These are phyloP conservation scores for Neotoxoptera formosana DNA, from an alignment of 1,140 invertebrate species.

Conservation along the genomic window DNA sequence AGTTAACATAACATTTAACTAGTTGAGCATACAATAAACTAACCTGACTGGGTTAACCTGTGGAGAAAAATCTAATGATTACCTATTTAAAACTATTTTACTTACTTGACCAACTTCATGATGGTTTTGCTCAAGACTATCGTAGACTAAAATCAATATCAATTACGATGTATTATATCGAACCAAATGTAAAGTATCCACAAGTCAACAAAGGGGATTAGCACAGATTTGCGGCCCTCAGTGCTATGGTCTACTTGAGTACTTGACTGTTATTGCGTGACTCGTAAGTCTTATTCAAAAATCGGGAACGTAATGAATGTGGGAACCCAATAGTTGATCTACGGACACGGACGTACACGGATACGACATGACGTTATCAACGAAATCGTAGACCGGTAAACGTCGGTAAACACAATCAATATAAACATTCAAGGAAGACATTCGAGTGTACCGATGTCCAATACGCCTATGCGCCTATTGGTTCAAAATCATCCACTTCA, in stretches of 20 bases:
- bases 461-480: too few relatives aligned
- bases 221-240: not conserved
- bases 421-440: not conserved
- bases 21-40: not conserved
- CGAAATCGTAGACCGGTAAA: not conserved
- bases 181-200: not conserved
- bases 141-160: not conserved
- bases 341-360: not conserved
- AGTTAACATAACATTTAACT: not conserved
- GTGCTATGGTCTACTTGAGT: too few relatives aligned
- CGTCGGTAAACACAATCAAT: not conserved
- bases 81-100: not conserved
- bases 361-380: not conserved
- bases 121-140: not conserved
- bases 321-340: not conserved
- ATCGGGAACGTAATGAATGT: not conserved
- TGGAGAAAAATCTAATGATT: not conserved
- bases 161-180: not conserved
- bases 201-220: not conserved
- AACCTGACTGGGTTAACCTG: not conserved
- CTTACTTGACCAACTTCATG: constrained; percentile 2
- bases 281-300: not conserved
- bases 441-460: not conserved
- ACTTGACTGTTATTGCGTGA: too few relatives aligned
- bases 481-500: not conserved